Evolutionary conservation across 92 coral and sea anemone genomes (phyloP).

Genomic region (Porites divaricata): DNA sequence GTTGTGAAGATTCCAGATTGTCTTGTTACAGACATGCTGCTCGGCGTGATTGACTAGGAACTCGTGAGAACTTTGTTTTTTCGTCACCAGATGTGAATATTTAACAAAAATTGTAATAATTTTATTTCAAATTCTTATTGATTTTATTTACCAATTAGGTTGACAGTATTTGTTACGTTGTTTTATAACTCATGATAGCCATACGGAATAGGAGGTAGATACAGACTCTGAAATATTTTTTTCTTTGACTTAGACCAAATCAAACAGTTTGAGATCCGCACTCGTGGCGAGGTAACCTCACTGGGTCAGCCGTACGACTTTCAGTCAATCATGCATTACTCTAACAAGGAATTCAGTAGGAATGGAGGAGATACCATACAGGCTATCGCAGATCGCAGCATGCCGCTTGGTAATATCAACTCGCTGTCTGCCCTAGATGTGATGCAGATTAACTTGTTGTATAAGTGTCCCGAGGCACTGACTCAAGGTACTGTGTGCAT

Average conservation of each 20-base stretch:
- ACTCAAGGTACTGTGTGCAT: conserved; percentile 40
- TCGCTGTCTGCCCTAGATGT: conserved; percentile 82
- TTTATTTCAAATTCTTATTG: no score
- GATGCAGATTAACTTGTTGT: conserved; percentile 79
- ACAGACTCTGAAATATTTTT: not conserved
- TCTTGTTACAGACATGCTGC: no score
- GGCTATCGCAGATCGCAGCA: conserved; percentile 77
- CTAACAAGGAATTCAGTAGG: conserved; percentile 83
- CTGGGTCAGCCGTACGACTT: conserved; percentile 91
- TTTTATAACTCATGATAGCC: no score
- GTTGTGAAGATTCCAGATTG: no score
- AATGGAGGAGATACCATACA: conserved; percentile 82
- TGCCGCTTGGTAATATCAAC: conserved; percentile 80
- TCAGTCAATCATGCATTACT: conserved; percentile 93
- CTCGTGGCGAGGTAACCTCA: conserved; percentile 53
- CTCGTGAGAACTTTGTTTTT: no score
- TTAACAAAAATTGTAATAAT: no score
- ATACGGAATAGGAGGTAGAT: not conserved
- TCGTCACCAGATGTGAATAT: no score
- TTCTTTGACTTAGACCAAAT: conserved; percentile 50
- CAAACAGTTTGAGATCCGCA: conserved; percentile 62
- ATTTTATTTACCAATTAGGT: no score
- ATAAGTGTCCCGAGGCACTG: conserved; percentile 75
- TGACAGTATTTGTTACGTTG: no score
- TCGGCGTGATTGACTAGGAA: no score